These are phyloP conservation scores for Eptatretus atami DNA, from an alignment of 2,797 vertebrate species.

Conservation along the genomic window DNA sequence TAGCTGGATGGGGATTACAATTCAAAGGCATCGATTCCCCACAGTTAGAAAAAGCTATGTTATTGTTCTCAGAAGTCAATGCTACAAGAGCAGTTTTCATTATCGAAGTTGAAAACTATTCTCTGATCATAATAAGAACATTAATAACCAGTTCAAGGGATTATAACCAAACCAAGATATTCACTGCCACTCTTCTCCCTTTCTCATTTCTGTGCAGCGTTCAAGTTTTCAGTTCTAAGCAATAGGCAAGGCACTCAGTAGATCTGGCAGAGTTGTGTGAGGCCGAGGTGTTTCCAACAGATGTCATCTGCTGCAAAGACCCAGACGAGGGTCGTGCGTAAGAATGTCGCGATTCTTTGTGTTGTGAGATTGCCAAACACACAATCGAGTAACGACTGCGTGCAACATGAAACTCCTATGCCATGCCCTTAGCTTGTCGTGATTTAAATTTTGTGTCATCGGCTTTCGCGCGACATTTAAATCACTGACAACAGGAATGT, in stretches of 20 bases:
- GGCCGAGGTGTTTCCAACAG: constrained; percentile 60
- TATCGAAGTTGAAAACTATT: no score
- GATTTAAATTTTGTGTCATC: no score
- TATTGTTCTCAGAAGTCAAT: no score
- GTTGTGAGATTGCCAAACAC: constrained; percentile 64
- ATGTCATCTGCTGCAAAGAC: constrained; percentile 41
- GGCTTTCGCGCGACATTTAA: no score
- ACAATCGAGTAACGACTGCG: constrained; percentile 35
- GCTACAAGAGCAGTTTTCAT: no score
- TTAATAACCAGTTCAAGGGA: no score
- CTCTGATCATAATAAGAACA: no score
- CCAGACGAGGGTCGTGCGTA: constrained; percentile 56
- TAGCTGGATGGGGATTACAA: no score
- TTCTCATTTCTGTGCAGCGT: constrained; percentile 17
- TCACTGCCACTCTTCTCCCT: constrained; percentile 1
- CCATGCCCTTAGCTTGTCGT: no score
- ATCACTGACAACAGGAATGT: background rate
- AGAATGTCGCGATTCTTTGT: constrained; percentile 54
- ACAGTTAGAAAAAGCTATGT: no score
- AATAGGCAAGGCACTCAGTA: constrained; percentile 57
- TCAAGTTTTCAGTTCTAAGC: constrained; percentile 49
- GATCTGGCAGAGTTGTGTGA: constrained; percentile 59
- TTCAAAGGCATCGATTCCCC: no score
- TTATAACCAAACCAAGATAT: background rate
- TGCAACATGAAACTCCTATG: no score